Base-by-base conservation (phyloP, 2,888 invertebrate species). In the Doris montereyensis region DNA sequence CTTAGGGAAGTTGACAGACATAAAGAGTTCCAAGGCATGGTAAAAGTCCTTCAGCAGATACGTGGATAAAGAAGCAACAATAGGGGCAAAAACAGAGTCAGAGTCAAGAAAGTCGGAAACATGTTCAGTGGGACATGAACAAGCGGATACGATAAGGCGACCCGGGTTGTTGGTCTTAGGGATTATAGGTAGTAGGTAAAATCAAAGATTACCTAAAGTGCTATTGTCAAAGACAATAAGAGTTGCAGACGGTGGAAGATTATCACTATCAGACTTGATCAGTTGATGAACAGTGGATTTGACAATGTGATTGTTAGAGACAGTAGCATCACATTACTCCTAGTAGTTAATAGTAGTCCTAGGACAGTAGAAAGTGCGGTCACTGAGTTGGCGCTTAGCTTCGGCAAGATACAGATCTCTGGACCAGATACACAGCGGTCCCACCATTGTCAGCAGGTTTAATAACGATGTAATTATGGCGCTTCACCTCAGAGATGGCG, bases 121-220 rank as follows among this genome's bases (percentile, higher is more conserved):
- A 5, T 71, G 17, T 71, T 77, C 77, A 28, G 78, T 73, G 13
- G 73, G 35, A 32, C 71, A 73, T 8, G n/a, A 24, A 24, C 57
- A 58, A 17, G 78, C 70, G 0, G 80, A 82, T 0, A 82, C 77
- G 17, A 82, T 78, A 3, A 80, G 82, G 24, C 78, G 71, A 1
- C 80, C 80, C 17, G 78, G 78, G 24, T 80, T 76, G 57, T 70
- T 70, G 13, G 24, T 4, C 72, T 79, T 79, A 65, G 77, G 80
- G 5, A 81, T 80, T 24, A 80, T 81, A 13, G 81, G 81, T 1
- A 81, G 73, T 35, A 81, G 52, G 62, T 81, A 81, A 26, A 81
- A 77, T 0, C 68, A 0, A 0, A 77, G 58, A 58, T 58, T n/a
- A 8, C 58, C 58, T 4, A 58, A 24, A 21, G n/a, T 24, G 2